Evolutionary conservation across 2,797 vertebrate species (phyloP).

Genomic region (Acropternis orthonyx): DNA sequence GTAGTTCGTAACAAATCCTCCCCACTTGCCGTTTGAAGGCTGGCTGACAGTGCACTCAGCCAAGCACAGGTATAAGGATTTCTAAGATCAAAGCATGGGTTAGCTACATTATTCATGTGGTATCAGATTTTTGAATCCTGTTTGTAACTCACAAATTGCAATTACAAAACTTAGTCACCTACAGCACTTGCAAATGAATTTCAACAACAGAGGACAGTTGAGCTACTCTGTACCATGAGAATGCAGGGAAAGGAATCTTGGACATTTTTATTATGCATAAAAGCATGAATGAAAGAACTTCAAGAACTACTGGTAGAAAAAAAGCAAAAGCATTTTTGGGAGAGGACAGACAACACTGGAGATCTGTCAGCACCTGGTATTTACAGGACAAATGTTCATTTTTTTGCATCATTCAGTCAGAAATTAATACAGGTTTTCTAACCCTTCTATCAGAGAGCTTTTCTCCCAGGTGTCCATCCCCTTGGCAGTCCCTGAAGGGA

Average conservation of each 20-base stretch:
- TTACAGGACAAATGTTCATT: background rate
- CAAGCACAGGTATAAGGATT: background rate
- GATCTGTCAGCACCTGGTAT: background rate
- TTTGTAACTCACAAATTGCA: background rate
- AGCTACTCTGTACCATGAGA: background rate
- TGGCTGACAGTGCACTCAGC: background rate
- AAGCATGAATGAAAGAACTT: slow-evolving; percentile 13
- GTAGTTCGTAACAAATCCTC: background rate
- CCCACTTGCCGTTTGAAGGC: accelerated
- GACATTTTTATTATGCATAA: background rate
- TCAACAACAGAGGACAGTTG: background rate
- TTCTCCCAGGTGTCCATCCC: background rate
- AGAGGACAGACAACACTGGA: background rate
- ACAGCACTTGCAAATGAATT: background rate
- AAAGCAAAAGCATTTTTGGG: background rate
- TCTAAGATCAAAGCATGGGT: slow-evolving; percentile 12
- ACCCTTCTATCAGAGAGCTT: background rate
- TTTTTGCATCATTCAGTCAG: background rate
- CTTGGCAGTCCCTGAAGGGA: background rate
- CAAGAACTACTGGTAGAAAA: background rate
- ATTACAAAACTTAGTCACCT: background rate
- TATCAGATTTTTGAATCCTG: background rate
- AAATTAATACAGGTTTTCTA: background rate
- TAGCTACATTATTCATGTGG: background rate
- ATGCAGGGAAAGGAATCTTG: background rate